A percentile compares a stretch with the other conserved stretches of the same genome.
Evolutionary conservation across 2,797 vertebrate genomes (phyloP).

Genomic region (Periparus ater): DNA sequence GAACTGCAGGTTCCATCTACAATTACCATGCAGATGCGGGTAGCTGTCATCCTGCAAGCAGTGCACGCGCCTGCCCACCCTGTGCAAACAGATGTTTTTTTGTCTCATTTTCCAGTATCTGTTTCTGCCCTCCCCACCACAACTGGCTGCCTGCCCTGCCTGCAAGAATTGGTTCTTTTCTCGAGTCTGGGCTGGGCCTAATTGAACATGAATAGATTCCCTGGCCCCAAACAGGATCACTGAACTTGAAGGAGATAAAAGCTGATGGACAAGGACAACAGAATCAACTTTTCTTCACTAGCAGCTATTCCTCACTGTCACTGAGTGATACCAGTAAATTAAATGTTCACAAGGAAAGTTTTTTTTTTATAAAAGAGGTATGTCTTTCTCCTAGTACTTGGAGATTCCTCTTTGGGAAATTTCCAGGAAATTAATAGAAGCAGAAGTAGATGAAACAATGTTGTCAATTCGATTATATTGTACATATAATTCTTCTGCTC

Average conservation of each 20-base stretch:
- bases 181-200: neutral
- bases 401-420: neutral
- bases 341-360: neutral
- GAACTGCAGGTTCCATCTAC: neutral
- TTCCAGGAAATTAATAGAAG: slow-evolving; percentile 59
- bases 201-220: slow-evolving; percentile 1
- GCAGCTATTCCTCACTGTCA: neutral
- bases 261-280: neutral
- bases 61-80: neutral
- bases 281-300: neutral
- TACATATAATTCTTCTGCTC: slow-evolving; percentile 69
- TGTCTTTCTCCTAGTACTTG: neutral
- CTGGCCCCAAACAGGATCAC: neutral
- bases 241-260: slow-evolving; percentile 29
- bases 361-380: neutral
- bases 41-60: neutral
- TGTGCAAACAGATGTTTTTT: neutral
- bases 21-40: neutral
- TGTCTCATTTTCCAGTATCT: neutral
- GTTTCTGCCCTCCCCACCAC: neutral
- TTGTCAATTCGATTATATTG: slow-evolving; percentile 71
- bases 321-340: neutral
- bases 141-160: neutral
- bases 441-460: slow-evolving; percentile 42
- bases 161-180: neutral